Evolutionary conservation across 2,113 vertebrate species (phyloP).

Genomic region (Sebastes schlegelii): DNA sequence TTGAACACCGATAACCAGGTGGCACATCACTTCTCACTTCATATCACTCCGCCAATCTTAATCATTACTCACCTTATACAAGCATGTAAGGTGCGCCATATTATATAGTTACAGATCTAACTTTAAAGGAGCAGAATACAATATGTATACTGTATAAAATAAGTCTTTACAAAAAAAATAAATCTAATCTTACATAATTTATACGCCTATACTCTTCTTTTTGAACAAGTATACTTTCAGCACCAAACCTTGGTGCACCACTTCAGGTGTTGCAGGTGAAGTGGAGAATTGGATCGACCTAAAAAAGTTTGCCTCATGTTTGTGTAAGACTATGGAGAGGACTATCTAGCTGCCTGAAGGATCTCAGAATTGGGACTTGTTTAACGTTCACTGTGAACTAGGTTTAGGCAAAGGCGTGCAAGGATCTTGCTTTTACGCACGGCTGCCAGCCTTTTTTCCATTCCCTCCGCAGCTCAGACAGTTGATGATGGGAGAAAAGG

Average conservation of each 20-base stretch:
- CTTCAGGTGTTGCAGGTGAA: neutral
- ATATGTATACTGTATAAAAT: too few species aligned
- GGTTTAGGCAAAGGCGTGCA: neutral
- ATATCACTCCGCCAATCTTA: too few species aligned
- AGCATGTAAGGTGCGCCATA: too few species aligned
- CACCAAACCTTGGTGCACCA: neutral
- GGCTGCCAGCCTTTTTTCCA: neutral
- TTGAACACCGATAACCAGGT: too few species aligned
- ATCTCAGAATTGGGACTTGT: neutral
- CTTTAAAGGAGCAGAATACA: too few species aligned
- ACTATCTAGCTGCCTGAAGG: neutral
- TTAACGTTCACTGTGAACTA: neutral
- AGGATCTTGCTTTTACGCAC: constrained; percentile 58
- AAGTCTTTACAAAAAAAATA: too few species aligned
- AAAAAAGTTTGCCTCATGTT: neutral
- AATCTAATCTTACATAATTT: too few species aligned
- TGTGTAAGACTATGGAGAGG: neutral
- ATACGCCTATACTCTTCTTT: neutral
- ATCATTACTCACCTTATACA: too few species aligned
- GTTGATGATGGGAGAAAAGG: constrained; percentile 44
- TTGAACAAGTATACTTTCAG: constrained; percentile 1
- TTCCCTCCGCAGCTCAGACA: neutral
- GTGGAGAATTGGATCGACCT: neutral
- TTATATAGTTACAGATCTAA: too few species aligned
- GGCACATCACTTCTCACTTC: too few species aligned